These are phyloP conservation scores for Chrysomela aeneicollis DNA, from an alignment of 2,888 invertebrate genomes.

Conservation along the genomic window DNA sequence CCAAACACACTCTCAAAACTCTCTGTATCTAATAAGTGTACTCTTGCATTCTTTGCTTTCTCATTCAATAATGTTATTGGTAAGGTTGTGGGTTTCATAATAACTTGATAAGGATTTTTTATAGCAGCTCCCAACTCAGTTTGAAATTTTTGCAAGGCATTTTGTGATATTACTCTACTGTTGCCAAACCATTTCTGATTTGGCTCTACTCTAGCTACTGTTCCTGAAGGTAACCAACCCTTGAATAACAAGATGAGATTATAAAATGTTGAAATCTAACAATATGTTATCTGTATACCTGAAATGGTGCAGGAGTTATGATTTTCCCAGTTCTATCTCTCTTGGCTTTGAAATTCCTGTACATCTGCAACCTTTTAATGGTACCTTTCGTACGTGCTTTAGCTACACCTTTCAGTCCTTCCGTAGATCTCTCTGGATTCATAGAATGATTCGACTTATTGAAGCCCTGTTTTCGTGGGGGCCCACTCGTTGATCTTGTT, in stretches of 20 bases:
- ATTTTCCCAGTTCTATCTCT: conserved; percentile 91
- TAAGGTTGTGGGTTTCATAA: conserved; percentile 95
- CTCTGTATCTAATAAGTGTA: conserved; percentile 95
- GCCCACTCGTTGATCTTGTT: conserved; percentile 74
- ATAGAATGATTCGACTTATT: conserved; percentile 91
- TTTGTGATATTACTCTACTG: conserved; percentile 94
- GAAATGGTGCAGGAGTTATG: conserved; percentile 93
- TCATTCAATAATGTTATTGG: conserved; percentile 95
- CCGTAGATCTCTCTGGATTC: conserved; percentile 88
- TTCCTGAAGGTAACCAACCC: conserved; percentile 86
- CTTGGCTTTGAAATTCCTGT: conserved; percentile 95
- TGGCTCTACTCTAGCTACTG: conserved; percentile 94
- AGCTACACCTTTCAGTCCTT: conserved; percentile 83
- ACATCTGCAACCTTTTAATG: conserved; percentile 97
- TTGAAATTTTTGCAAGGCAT: conserved; percentile 87
- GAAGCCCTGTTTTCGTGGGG: conserved; percentile 84
- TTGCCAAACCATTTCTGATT: conserved; percentile 99
- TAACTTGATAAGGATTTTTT: conserved; percentile 96
- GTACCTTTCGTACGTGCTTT: conserved; percentile 90
- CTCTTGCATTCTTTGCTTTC: conserved; percentile 86
- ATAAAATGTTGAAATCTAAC: neutral
- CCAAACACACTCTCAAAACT: conserved; percentile 95
- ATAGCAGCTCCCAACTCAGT: conserved; percentile 93
- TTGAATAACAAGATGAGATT: conserved; percentile 25
- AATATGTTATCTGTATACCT: conserved; percentile 60